Evolutionary conservation across 2,113 vertebrate species (phyloP), one percentile per base, ranked within the genome.

Genomic region (Aplodontia rufa): DNA sequence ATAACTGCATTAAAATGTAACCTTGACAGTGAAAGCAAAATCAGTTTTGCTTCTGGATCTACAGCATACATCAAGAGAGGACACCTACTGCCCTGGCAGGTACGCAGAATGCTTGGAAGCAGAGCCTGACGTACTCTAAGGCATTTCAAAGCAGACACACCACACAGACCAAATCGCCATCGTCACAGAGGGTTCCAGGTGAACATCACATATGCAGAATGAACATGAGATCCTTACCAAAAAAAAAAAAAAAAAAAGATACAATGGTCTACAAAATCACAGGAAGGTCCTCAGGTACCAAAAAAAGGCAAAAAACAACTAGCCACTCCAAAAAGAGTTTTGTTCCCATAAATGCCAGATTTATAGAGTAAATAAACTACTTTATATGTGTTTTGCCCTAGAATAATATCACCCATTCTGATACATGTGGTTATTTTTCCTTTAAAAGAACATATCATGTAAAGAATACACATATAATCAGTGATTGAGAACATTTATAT

Each of bases 141-240:
- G 97, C 97, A 90, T 94, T 87, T 91, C 96, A 93, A 98, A 97
- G 96, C 82, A 96, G 82, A 97, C 24, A 93, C 45, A 86, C 51
- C 76, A 72, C 13, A 95, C 79, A 69, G 24, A 51, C 12, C 53
- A 95, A 93, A 96, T 4, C 82, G 87, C 47, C 11, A 47, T 0
- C 1, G 69, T 74, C 69, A 94, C 74, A 1, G 0, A 79, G 68
- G 60, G 68, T 75, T 81, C 64, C 96, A 97, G 58, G 58, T 69
- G 53, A 80, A 74, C 62, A 69, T n/a, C 90, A 97, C 74, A 12
- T 6, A 95, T 8, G 92, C 20, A 92, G 87, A 97, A 96, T 22
- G 92, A 72, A 94, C 83, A 40, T 0, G 84, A 88, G 87, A 96
- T 90, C 95, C 69, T 71, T 71, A 95, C 0, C 24, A 28, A 60